Conservation (phyloP, 2,113 vertebrate genomes). For the Trogon surrucura region DNA sequence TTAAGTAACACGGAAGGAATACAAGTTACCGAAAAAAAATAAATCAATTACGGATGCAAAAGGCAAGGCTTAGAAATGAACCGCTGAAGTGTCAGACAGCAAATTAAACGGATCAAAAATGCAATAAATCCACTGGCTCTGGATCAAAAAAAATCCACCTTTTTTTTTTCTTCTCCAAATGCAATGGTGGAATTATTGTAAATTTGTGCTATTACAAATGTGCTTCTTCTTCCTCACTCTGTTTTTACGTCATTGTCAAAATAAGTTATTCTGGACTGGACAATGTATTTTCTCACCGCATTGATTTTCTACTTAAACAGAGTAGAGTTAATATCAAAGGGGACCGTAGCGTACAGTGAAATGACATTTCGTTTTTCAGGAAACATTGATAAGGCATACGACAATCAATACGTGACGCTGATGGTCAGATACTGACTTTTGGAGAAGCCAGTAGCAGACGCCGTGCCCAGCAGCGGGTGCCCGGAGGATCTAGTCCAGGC, state of each 20-base stretch:
- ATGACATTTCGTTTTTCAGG: slow-evolving; percentile 28
- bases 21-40: neutral
- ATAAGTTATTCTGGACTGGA: slow-evolving; percentile 58
- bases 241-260: slow-evolving; percentile 58
- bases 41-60: slow-evolving; percentile 60
- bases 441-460: neutral
- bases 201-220: slow-evolving; percentile 84
- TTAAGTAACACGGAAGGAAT: slow-evolving; percentile 23
- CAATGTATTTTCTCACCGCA: slow-evolving; percentile 55
- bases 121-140: slow-evolving; percentile 52
- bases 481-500: neutral
- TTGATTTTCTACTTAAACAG: slow-evolving; percentile 45
- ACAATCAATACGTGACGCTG: slow-evolving; percentile 14
- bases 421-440: neutral
- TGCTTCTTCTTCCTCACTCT: slow-evolving; percentile 78
- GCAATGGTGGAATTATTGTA: slow-evolving; percentile 61
- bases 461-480: neutral
- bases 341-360: slow-evolving; percentile 17
- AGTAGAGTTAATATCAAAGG: slow-evolving; percentile 28
- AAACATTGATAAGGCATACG: slow-evolving; percentile 53
- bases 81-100: slow-evolving; percentile 56
- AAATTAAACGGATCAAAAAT: slow-evolving; percentile 63
- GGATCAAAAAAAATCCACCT: slow-evolving; percentile 34
- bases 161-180: neutral
- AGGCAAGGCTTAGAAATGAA: slow-evolving; percentile 60